Evolutionary conservation across 2,888 invertebrate species (phyloP), one percentile per base, ranked within the genome.

Genomic region (Sinelater perroti): DNA sequence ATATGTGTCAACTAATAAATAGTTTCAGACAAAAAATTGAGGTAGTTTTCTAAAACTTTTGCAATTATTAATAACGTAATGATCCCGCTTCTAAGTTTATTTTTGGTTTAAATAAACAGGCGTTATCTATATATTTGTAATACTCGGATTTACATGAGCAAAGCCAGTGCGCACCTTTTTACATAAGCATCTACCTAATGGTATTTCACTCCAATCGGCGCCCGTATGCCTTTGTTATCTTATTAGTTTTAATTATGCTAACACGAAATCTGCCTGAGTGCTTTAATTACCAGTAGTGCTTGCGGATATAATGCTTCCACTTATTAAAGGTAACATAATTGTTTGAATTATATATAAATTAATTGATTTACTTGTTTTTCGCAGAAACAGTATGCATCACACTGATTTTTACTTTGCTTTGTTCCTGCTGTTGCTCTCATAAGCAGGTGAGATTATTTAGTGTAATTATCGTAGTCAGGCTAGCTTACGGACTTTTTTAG

Each of bases 151-250:
- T 45, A 44, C 13, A 21, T 13, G 20, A 40, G 40, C 24, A 45
- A 53, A 45, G n/a, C 33, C 36, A 31, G 33, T 53, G 53, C 31
- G 21, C 44, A 35, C 26, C 40, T 40, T 20, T 28, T 24, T n/a
- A n/a, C n/a, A n/a, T n/a, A n/a, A n/a, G n/a, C n/a, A n/a, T 49
- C 6, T 24, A 35, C 45, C 33, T 26, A 45, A 35, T 28, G 33
- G 8, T 38, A 13, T 18, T 21, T n/a, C 40, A 40, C 7, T 40
- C 24, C 13, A 7, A 3, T 6, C 20, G 21, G 21, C 24, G 50
- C 45, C 10, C 45, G 47, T 55, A 40, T 55, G 11, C 21, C 20
- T 21, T 18, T 40, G 35, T 56, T 56, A 56, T 56, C 56, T 56
- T 45, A 36, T 56, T 56, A 44, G 38, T 44, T 36, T 54, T 28